Conservation (phyloP, 2,797 vertebrate genomes). For the Coendou prehensilis region DNA sequence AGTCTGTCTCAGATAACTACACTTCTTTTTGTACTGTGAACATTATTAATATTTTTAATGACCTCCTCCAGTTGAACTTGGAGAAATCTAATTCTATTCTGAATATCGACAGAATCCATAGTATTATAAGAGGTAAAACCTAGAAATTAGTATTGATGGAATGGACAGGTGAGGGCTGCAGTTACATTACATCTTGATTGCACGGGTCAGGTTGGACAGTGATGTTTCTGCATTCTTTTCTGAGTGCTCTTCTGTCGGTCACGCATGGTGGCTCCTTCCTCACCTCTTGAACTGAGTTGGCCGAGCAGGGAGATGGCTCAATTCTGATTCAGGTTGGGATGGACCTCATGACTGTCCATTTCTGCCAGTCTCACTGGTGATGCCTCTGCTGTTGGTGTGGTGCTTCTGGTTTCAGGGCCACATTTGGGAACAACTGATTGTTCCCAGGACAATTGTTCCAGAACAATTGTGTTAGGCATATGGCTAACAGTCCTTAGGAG, state of each 20-base stretch:
- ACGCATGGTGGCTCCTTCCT: background rate
- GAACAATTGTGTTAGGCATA: background rate
- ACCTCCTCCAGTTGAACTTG: constrained; percentile 51
- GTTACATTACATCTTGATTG: background rate
- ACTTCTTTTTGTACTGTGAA: background rate
- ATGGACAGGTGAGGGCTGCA: no score
- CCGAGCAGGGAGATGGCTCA: background rate
- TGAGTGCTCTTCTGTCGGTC: background rate
- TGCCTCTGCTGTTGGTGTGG: background rate
- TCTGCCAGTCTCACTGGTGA: background rate
- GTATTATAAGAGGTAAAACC: constrained; percentile 7
- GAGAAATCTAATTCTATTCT: constrained; percentile 63
- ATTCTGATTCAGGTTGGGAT: background rate
- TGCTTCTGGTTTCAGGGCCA: background rate
- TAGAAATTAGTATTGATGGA: constrained; percentile 7
- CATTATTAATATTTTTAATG: constrained; percentile 63
- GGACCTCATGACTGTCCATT: background rate
- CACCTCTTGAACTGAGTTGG: background rate
- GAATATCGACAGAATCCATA: background rate
- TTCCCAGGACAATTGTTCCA: background rate
- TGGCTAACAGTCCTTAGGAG: background rate
- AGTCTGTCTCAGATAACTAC: background rate
- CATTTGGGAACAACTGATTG: background rate
- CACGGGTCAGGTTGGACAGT: background rate
- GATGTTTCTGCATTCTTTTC: background rate